Evolutionary conservation across 2,888 invertebrate species (phyloP), one percentile per base, ranked within the genome.

Genomic region (Ramazzottius varieornatus): DNA sequence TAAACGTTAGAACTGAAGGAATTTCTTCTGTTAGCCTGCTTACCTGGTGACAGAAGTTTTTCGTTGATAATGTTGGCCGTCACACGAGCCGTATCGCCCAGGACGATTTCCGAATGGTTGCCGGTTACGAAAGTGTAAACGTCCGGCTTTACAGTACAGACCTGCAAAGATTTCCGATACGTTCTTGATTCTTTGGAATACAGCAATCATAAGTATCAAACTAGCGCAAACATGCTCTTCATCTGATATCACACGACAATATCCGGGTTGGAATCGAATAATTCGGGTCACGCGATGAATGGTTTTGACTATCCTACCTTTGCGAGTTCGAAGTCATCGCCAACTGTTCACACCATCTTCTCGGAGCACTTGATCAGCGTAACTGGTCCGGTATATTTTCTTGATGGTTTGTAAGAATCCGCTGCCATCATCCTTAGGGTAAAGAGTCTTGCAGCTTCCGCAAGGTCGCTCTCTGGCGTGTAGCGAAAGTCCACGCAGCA

Each of bases 91-190:
- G 83, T 83, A 68, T 82, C 83, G 70, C 87, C 89, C 65, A 81
- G 77, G 68, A 94, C 81, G 76, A 94, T 90, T 71, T 84, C 83
- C 75, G 91, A 84, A 80, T 94, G 94, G 74, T 86, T 86, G 72
- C 88, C 93, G 69, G 84, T 80, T 67, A 84, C 81, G 68, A 84
- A n/a, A n/a, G n/a, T n/a, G n/a, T n/a, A n/a, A n/a, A n/a, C n/a
- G n/a, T n/a, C n/a, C n/a, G n/a, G n/a, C n/a, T n/a, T n/a, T n/a
- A n/a, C n/a, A n/a, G n/a, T n/a, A n/a, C n/a, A n/a, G n/a, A n/a
- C n/a, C n/a, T n/a, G n/a, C n/a, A n/a, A n/a, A n/a, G n/a, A n/a
- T n/a, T n/a, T n/a, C n/a, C n/a, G n/a, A n/a, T n/a, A n/a, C n/a
- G n/a, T n/a, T n/a, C n/a, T n/a, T n/a, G n/a, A n/a, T n/a, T n/a